Evolutionary conservation across 2,113 vertebrate species (phyloP).

Genomic region (Chaenocephalus aceratus): DNA sequence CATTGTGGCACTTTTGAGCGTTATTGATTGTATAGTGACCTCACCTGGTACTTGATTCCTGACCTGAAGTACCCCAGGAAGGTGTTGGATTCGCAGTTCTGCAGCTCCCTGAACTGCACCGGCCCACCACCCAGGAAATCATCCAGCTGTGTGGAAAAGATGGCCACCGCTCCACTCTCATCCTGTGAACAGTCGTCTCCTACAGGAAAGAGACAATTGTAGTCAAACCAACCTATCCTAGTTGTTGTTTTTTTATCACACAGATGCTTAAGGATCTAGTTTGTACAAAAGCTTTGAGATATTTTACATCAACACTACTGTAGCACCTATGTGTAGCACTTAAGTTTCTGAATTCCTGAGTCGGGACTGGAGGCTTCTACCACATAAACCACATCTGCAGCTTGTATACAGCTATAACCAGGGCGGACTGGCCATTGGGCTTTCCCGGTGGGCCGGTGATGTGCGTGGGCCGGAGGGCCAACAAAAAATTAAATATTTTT

Average conservation of each 20-base stretch:
- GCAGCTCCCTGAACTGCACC: constrained; percentile 93
- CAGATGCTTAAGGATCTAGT: too few species aligned
- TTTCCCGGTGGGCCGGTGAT: too few species aligned
- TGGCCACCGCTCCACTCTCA: constrained; percentile 92
- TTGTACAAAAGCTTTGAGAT: background rate
- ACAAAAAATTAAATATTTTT: too few species aligned
- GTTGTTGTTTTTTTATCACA: background rate
- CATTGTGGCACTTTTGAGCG: too few species aligned
- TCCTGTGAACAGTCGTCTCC: constrained; percentile 94
- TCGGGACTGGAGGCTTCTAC: constrained; percentile 42
- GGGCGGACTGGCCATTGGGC: too few species aligned
- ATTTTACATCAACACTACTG: constrained; percentile 8
- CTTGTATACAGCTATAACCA: constrained; percentile 7
- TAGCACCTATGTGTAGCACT: background rate
- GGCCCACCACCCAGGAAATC: constrained; percentile 92
- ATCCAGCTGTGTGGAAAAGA: constrained; percentile 94
- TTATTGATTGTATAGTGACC: background rate
- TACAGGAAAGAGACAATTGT: constrained; percentile 65
- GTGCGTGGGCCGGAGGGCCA: too few species aligned
- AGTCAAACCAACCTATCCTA: background rate
- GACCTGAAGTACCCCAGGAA: constrained; percentile 95
- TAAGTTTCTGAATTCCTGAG: constrained; percentile 17
- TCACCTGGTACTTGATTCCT: constrained; percentile 93
- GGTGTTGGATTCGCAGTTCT: constrained; percentile 89
- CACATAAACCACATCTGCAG: constrained; percentile 46